phyloP scores from a whole-genome alignment of 2,797 vertebrate genomes.

The Aldrovandia affinis region DNA sequence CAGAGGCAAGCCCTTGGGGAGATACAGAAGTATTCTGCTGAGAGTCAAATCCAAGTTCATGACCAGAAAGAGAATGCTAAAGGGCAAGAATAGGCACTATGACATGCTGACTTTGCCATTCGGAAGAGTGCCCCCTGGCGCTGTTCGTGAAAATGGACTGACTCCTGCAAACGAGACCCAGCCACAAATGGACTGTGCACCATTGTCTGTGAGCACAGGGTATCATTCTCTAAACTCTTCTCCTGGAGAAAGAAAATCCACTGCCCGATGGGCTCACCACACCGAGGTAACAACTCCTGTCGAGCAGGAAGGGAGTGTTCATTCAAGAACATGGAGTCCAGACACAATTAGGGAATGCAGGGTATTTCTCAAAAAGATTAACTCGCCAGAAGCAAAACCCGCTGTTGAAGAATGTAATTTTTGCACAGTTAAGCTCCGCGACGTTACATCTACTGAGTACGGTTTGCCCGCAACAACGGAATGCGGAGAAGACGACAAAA shows the following conservation, averaged over 20 bases:
- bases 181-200: slow-evolving; percentile 4
- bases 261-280: slow-evolving; percentile 51
- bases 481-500: slow-evolving; percentile 42
- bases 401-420: slow-evolving; percentile 69
- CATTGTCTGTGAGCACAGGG: slow-evolving; percentile 9
- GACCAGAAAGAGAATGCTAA: slow-evolving; percentile 52
- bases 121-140: slow-evolving; percentile 24
- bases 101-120: slow-evolving; percentile 31
- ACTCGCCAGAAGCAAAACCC: slow-evolving; percentile 79
- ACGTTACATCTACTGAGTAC: slow-evolving; percentile 64
- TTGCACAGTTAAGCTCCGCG: slow-evolving; percentile 75
- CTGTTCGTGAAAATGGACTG: not conserved
- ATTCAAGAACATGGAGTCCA: slow-evolving; percentile 80
- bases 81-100: slow-evolving; percentile 46
- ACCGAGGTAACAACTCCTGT: slow-evolving; percentile 56
- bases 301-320: slow-evolving; percentile 66
- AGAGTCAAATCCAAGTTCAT: slow-evolving; percentile 68
- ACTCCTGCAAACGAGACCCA: slow-evolving; percentile 22
- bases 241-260: not conserved
- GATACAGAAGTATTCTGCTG: slow-evolving; percentile 58
- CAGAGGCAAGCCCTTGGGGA: slow-evolving; percentile 44
- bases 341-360: slow-evolving; percentile 90
- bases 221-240: slow-evolving; percentile 46
- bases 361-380: slow-evolving; percentile 94
- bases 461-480: slow-evolving; percentile 31